phyloP scores from a whole-genome alignment of 2,888 invertebrate species.

The Anoplius nigerrimus region DNA sequence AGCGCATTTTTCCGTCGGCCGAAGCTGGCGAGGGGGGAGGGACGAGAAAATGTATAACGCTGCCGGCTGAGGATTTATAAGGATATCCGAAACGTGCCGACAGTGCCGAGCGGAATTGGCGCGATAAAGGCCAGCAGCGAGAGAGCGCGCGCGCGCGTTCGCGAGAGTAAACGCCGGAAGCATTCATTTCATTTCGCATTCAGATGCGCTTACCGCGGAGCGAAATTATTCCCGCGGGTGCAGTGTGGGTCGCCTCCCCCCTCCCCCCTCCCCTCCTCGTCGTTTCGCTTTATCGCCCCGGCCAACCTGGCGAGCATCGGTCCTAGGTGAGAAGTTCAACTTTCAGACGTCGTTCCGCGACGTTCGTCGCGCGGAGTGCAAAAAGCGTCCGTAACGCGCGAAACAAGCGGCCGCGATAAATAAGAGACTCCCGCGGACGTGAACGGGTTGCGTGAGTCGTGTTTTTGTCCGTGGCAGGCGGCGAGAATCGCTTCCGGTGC shows the following conservation, averaged over 20 bases:
- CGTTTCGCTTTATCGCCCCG: not conserved
- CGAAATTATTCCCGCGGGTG: slow-evolving; percentile 27
- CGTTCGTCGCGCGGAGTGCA: not conserved
- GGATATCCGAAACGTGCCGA: not conserved
- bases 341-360: not conserved
- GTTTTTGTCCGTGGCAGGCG: too few relatives aligned
- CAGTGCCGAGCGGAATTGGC: slow-evolving; percentile 30
- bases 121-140: slow-evolving; percentile 37
- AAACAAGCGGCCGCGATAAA: too few relatives aligned
- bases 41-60: slow-evolving; percentile 12
- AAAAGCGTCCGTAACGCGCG: too few relatives aligned
- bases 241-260: not conserved
- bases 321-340: slow-evolving; percentile 2
- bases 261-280: too few relatives aligned
- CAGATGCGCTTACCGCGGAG: slow-evolving; percentile 21
- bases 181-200: slow-evolving; percentile 45
- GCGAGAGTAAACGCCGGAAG: slow-evolving; percentile 43
- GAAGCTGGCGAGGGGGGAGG: not conserved
- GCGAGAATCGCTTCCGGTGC: too few relatives aligned
- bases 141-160: too few relatives aligned
- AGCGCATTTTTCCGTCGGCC: too few relatives aligned
- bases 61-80: not conserved
- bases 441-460: too few relatives aligned
- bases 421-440: too few relatives aligned
- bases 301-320: not conserved